Evolutionary conservation across 2,113 vertebrate genomes (phyloP).

Genomic region (Monarcha castaneiventris): DNA sequence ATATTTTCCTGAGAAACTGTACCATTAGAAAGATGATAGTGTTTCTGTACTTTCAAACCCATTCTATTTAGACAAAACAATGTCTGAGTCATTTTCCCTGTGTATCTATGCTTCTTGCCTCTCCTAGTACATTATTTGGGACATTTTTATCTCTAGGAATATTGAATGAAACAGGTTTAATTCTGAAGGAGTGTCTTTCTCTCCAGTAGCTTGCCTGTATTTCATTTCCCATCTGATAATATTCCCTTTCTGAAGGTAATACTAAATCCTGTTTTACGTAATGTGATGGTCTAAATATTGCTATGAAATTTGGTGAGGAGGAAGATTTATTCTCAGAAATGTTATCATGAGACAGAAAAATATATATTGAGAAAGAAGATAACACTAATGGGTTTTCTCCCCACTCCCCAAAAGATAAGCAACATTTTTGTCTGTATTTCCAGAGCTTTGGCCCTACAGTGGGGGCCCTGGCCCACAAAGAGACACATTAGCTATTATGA

Average conservation of each 20-base stretch:
- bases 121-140: not conserved
- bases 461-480: not conserved
- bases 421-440: not conserved
- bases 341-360: not conserved
- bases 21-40: not conserved
- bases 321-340: not conserved
- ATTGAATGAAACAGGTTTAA: not conserved
- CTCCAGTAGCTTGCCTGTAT: not conserved
- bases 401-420: not conserved
- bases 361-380: not conserved
- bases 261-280: not conserved
- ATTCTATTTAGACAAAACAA: not conserved
- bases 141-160: not conserved
- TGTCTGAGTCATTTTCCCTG: not conserved
- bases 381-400: fast-evolving
- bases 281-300: not conserved
- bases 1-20: not conserved
- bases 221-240: not conserved
- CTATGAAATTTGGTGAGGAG: not conserved
- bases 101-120: not conserved
- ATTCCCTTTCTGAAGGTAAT: not conserved
- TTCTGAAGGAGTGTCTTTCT: not conserved
- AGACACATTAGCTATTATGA: fast-evolving
- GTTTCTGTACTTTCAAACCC: not conserved
- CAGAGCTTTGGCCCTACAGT: not conserved